Conservation (phyloP, 2,113 vertebrate species). For the Numida meleagris region DNA sequence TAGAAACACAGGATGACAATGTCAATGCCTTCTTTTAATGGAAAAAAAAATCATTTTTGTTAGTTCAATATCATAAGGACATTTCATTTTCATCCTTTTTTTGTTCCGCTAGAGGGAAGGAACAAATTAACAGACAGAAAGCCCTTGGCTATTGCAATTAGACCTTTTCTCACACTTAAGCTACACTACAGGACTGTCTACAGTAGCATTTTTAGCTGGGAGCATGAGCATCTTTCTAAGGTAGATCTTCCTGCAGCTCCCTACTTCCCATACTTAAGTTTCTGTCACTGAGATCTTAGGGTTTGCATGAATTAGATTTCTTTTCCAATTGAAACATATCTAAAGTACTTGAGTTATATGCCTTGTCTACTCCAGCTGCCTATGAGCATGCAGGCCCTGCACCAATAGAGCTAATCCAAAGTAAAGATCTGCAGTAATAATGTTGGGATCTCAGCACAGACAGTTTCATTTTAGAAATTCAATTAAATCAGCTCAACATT, state of each 20-base stretch:
- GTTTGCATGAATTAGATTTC: neutral
- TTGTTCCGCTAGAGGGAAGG: neutral
- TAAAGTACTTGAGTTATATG: neutral
- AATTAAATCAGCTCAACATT: neutral
- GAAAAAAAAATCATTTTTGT: neutral
- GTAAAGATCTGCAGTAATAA: neutral
- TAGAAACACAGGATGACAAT: constrained; percentile 30
- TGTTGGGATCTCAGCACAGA: neutral
- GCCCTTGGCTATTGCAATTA: neutral
- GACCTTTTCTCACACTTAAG: neutral
- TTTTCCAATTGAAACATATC: neutral
- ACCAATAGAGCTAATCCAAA: neutral
- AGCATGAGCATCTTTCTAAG: neutral
- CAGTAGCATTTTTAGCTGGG: neutral
- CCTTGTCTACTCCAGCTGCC: neutral
- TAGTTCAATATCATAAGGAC: constrained; percentile 17
- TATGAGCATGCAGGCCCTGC: neutral
- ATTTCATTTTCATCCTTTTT: constrained; percentile 3
- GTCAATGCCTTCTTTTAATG: neutral
- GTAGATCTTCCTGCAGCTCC: neutral
- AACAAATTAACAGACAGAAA: constrained; percentile 47
- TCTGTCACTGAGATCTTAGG: neutral
- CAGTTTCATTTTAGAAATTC: neutral
- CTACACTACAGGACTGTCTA: neutral
- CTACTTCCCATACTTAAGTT: neutral